Conservation (phyloP, 2,113 vertebrate genomes). For the Petromus typicus region DNA sequence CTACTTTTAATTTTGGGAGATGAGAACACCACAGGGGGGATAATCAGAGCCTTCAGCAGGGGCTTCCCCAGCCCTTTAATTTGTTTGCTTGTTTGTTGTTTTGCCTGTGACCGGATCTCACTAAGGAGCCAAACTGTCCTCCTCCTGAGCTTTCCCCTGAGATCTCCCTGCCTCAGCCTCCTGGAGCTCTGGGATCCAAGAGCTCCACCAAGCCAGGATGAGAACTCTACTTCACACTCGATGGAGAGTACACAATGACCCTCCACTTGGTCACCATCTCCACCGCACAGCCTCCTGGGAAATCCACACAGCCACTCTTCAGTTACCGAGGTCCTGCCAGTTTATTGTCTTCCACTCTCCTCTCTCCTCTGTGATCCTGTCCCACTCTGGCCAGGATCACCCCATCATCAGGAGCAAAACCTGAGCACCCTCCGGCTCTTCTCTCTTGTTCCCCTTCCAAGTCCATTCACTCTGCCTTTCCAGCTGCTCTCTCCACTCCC, state of each 20-base stretch:
- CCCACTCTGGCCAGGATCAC: too few relatives aligned
- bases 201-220: not conserved
- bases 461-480: too few relatives aligned
- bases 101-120: not conserved
- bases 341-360: too few relatives aligned
- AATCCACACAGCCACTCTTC: too few relatives aligned
- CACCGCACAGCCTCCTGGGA: too few relatives aligned
- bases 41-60: not conserved
- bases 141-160: not conserved
- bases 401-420: not conserved
- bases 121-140: not conserved
- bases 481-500: not conserved
- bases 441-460: not conserved
- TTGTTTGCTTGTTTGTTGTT: not conserved
- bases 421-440: fast-evolving
- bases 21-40: not conserved
- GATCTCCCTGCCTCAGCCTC: not conserved
- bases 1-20: not conserved
- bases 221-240: not conserved
- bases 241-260: not conserved
- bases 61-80: not conserved
- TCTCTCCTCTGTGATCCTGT: too few relatives aligned
- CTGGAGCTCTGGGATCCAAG: not conserved
- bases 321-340: too few relatives aligned
- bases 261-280: not conserved